phyloP scores from a whole-genome alignment of 2,888 invertebrate genomes.

The Euzetes globulus region DNA sequence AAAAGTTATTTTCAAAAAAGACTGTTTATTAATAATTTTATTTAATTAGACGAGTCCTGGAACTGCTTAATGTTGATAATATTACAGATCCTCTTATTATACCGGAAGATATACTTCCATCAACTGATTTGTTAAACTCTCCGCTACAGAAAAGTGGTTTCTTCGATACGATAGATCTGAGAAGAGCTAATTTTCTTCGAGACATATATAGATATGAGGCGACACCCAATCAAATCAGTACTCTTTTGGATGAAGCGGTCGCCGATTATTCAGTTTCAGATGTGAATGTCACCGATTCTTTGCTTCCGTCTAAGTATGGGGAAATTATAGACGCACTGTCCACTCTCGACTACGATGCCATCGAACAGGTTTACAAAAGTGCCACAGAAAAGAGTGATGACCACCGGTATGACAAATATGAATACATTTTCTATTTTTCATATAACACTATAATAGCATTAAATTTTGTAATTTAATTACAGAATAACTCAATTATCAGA shows the following conservation, averaged over 20 bases:
- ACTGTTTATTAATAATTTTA: not conserved
- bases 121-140: slow-evolving; percentile 11
- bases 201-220: slow-evolving; percentile 15
- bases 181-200: slow-evolving; percentile 9
- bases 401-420: not conserved
- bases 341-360: not conserved
- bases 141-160: slow-evolving; percentile 8
- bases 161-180: slow-evolving; percentile 12
- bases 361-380: not conserved
- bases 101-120: not conserved
- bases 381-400: not conserved
- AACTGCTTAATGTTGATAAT: not conserved
- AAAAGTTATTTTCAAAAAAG: not conserved
- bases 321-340: not conserved
- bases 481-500: no score
- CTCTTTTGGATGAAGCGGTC: not conserved
- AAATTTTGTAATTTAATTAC: no score
- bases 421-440: no score
- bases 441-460: no score
- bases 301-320: slow-evolving; percentile 2
- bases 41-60: slow-evolving; percentile 6
- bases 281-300: not conserved
- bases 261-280: not conserved
- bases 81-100: not conserved
- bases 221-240: not conserved